Conservation (phyloP, 2,888 invertebrate genomes). For the Helicoverpa assulta region DNA sequence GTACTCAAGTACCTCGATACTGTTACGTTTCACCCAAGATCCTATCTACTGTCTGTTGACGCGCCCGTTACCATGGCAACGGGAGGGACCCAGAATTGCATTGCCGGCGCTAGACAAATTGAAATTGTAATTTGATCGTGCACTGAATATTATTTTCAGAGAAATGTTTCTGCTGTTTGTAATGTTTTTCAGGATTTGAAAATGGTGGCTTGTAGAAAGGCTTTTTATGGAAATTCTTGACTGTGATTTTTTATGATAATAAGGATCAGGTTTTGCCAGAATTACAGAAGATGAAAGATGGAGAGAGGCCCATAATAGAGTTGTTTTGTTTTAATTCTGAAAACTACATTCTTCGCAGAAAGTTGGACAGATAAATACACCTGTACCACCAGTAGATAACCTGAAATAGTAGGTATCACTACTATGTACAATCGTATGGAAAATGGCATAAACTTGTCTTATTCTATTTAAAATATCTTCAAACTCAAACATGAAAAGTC, state of each 20-base stretch:
- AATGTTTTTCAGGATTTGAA: constrained; percentile 39
- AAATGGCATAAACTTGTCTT: no score
- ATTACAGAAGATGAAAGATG: background rate
- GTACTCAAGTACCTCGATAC: background rate
- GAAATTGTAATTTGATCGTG: constrained; percentile 62
- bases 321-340: no score
- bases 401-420: background rate
- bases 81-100: constrained; percentile 49
- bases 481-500: background rate
- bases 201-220: constrained; percentile 11
- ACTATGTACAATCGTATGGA: background rate
- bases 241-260: constrained; percentile 10
- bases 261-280: background rate
- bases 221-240: constrained; percentile 13
- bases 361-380: no score
- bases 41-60: constrained; percentile 64
- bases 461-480: no score
- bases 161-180: constrained; percentile 34
- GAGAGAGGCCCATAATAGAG: no score
- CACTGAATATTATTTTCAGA: constrained; percentile 44
- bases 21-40: constrained; percentile 42
- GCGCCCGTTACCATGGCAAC: constrained; percentile 64
- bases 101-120: constrained; percentile 53
- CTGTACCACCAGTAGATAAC: no score
- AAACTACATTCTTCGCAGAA: no score